phyloP scores from a whole-genome alignment of 2,888 invertebrate species.

The Chalcosyrphus nemorum region DNA sequence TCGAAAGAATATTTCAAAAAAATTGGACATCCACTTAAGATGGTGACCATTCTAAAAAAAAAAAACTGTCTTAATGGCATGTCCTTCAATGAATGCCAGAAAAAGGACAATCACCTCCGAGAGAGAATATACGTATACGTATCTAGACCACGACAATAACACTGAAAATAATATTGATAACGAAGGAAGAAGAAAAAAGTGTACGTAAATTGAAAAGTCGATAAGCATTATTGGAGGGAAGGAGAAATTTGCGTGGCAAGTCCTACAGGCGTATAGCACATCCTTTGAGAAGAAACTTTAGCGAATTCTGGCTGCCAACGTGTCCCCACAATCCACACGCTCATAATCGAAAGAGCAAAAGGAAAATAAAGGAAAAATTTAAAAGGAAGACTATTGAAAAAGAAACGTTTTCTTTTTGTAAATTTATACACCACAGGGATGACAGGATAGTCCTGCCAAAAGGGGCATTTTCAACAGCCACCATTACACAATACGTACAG shows the following conservation, averaged over 20 bases:
- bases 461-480: not conserved
- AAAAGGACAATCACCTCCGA: constrained; percentile 53
- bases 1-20: not conserved
- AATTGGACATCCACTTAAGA: not conserved
- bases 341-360: constrained; percentile 18
- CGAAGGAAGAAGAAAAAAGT: not conserved
- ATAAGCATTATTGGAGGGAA: constrained; percentile 1
- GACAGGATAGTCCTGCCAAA: not conserved
- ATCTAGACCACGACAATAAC: not conserved
- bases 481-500: constrained; percentile 12
- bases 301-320: not conserved
- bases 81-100: not conserved
- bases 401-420: constrained; percentile 9
- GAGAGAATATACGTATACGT: too few relatives aligned
- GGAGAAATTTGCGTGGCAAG: constrained; percentile 36
- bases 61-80: not conserved
- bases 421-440: constrained; percentile 26
- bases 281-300: constrained; percentile 2
- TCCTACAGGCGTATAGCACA: constrained; percentile 17
- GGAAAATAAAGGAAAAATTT: constrained; percentile 47
- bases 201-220: constrained; percentile 34
- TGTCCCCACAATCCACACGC: too few relatives aligned
- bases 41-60: not conserved
- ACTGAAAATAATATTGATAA: constrained; percentile 13
- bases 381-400: constrained; percentile 11